Conservation (phyloP, 2,888 invertebrate genomes). For the Drosophila nr. perissopoda region DNA sequence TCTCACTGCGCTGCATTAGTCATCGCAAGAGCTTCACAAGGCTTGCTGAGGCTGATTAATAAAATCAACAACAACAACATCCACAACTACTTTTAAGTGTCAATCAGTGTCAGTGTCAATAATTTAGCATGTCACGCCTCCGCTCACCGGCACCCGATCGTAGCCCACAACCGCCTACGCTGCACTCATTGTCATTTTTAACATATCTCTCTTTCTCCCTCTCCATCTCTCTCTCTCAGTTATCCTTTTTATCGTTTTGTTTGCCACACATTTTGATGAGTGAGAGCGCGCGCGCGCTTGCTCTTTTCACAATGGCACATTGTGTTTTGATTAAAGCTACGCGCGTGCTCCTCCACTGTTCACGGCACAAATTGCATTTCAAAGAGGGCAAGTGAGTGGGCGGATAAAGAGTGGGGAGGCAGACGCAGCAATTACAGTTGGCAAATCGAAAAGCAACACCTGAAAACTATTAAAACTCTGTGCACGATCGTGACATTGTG, state of each 20-base stretch:
- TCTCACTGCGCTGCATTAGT: slow-evolving; percentile 46
- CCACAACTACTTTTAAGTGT: slow-evolving; percentile 59
- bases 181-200: slow-evolving; percentile 40
- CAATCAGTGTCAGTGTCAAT: slow-evolving; percentile 55
- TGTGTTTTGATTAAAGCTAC: slow-evolving; percentile 52
- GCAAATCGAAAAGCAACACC: slow-evolving; percentile 56
- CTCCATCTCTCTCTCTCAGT: slow-evolving; percentile 3
- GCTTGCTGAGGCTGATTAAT: slow-evolving; percentile 46
- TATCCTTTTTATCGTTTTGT: slow-evolving; percentile 63
- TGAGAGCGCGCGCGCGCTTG: slow-evolving; percentile 21
- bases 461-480: slow-evolving; percentile 62
- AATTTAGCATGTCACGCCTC: slow-evolving; percentile 30
- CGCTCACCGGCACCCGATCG: slow-evolving; percentile 1
- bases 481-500: not conserved
- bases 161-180: slow-evolving; percentile 23
- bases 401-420: slow-evolving; percentile 11
- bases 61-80: slow-evolving; percentile 46
- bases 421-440: slow-evolving; percentile 49
- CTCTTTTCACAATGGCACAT: slow-evolving; percentile 42
- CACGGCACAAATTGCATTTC: slow-evolving; percentile 47
- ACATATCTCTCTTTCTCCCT: not conserved
- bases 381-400: slow-evolving; percentile 36
- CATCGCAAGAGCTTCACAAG: slow-evolving; percentile 44
- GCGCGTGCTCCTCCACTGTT: slow-evolving; percentile 52
- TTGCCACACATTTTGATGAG: slow-evolving; percentile 57